Base-by-base conservation (phyloP, 2,113 vertebrate genomes). In the Pleuronectes platessa region DNA sequence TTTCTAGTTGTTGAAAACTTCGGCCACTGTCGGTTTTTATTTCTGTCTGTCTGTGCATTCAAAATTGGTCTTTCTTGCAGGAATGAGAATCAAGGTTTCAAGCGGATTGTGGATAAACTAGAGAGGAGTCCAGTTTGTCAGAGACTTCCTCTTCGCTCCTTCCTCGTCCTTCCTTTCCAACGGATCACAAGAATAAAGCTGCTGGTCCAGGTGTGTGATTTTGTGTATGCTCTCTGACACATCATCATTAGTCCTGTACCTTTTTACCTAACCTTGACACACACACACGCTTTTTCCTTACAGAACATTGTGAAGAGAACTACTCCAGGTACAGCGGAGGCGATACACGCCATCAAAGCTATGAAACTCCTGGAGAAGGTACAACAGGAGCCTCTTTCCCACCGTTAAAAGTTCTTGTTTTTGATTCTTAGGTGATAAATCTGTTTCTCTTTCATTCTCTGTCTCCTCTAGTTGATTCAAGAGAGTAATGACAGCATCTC, bases 231-330 rank as follows among this genome's bases (percentile, higher is more conserved):
- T 18, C 9, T 68, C 10, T 74, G 5, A 67, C 62, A 49, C 4
- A 0, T 8, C 4, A 31, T 56, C 13, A 70, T 20, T 31, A 3
- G 14, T n/a, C 11, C 11, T 66, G 18, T 15, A 42, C 1, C 27
- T 15, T 42, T 24, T 63, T 14, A 10, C 60, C 67, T 79, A 18
- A 64, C 17, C n/a, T 20, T 42, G 63, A 72, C 71, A 61, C 12
- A 49, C 6, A 74, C 4, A 31, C 7, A 6, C 31, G n/a, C 15
- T 58, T 17, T 65, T 76, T 68, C 47, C 75, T n/a, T 63, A 0
- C 86, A 99, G 98, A 99, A 98, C 91, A 99, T 99, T 73, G 92
- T 97, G 88, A 99, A 99, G 88, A 96, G 96, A 91, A 96, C 96
- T 3, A 91, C 85, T 4, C 95, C 95, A 0, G 95, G 94, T 2